Evolutionary conservation across 2,888 invertebrate genomes (phyloP).

Genomic region (Polyommatus iphigenia): DNA sequence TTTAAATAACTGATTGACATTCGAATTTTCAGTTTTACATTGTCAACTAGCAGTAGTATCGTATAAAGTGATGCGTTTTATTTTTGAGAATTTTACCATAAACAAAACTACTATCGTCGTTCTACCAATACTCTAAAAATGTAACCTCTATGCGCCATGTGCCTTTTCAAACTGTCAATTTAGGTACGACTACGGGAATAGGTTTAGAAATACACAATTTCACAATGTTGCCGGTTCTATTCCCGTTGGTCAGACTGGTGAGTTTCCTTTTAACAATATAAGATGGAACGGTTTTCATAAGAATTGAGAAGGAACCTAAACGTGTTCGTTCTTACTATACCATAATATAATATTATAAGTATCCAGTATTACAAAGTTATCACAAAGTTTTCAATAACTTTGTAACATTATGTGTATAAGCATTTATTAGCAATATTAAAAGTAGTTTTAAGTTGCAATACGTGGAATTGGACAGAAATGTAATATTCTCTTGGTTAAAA

Average conservation of each 20-base stretch:
- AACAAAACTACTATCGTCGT: not conserved
- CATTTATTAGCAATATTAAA: not conserved
- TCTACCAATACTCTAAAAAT: constrained; percentile 9
- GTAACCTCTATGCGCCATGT: constrained; percentile 11
- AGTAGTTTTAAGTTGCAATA: not conserved
- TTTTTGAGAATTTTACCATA: not conserved
- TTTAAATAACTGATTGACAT: no score
- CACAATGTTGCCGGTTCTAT: not conserved
- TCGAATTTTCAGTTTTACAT: no score
- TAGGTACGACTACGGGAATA: not conserved
- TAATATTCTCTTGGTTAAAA: not conserved
- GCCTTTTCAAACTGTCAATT: constrained; percentile 30
- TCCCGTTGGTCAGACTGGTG: not conserved
- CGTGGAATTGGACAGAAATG: not conserved
- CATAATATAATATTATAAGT: no score
- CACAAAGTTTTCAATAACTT: not conserved
- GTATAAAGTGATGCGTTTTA: not conserved
- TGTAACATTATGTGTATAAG: not conserved
- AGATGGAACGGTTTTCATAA: not conserved
- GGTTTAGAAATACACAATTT: not conserved
- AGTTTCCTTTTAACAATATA: not conserved
- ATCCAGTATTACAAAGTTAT: no score
- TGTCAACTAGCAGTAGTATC: not conserved
- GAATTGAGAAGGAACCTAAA: not conserved
- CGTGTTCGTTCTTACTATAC: not conserved